Evolutionary conservation across 2,113 vertebrate genomes (phyloP).

Genomic region (Thomomys bottae): DNA sequence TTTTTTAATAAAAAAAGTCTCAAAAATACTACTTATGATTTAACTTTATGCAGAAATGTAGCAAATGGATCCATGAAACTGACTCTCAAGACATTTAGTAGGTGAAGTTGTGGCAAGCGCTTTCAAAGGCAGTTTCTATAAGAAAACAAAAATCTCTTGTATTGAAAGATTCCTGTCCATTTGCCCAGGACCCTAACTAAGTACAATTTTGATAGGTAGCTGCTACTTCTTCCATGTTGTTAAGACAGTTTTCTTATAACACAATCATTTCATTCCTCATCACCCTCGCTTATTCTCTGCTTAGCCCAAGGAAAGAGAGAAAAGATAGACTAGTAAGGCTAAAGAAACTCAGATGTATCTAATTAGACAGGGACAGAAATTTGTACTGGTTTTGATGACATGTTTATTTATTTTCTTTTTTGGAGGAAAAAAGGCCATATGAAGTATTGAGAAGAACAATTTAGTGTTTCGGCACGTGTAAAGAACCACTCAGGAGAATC

Average conservation of each 20-base stretch:
- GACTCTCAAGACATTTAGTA: background rate
- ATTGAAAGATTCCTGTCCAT: background rate
- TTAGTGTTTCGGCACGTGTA: background rate
- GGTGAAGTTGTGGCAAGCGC: background rate
- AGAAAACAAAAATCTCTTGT: background rate
- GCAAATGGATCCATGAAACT: background rate
- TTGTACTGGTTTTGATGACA: background rate
- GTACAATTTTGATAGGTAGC: background rate
- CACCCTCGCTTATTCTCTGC: background rate
- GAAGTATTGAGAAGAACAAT: background rate
- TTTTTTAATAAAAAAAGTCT: background rate
- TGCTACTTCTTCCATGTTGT: background rate
- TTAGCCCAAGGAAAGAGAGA: background rate
- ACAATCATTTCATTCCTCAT: background rate
- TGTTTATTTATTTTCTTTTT: background rate
- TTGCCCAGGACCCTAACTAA: background rate
- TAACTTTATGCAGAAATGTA: background rate
- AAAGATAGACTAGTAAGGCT: background rate
- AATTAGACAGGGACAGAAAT: background rate
- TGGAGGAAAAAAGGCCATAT: background rate
- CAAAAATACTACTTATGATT: background rate
- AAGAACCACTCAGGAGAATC: slow-evolving; percentile 1
- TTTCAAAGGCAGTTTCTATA: background rate
- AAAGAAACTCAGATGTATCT: background rate
- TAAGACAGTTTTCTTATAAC: background rate